Base-by-base conservation (phyloP, 2,888 invertebrate genomes). In the Azorinus chamasolen region DNA sequence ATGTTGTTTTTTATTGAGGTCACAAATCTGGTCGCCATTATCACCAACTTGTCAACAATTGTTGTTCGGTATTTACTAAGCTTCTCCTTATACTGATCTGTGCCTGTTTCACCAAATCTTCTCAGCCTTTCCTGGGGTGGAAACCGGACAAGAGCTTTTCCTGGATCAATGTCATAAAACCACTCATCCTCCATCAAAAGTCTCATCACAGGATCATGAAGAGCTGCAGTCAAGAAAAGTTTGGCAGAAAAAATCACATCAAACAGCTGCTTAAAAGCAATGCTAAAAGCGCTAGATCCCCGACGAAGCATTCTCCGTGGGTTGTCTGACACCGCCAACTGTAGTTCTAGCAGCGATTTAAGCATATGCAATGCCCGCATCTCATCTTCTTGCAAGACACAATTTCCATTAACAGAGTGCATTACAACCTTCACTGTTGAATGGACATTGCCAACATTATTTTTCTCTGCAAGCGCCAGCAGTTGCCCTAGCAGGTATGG, bases 181-280 rank as follows among this genome's bases (percentile, higher is more conserved):
- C 96, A 96, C 91, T 98, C 98, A 90, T 97, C 97, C 86, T 97
- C 97, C 92, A 97, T 96, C 45, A 99, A 94, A 51, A 99, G 95
- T 63, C 96, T 90, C 95, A 98, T 96, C 58, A 99, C 96, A 0
- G 99, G 98, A 51, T 96, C 96, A 93, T 98, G 97, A 14, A 99
- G 94, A 0, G 98, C 97, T 0, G 98, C 97, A 2, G 97, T 96
- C 24, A 99, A 95, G 94, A 99, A 99, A 88, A 98, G 95, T 86
- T 98, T 96, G 0, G 98, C 97, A 0, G 98, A 96, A 87, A 97
- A 96, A 87, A 98, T 95, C 0, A 96, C 96, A 90, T 99, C 99
- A 61, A 96, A 96, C 90, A 98, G 96, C 62, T 96, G 95, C 50
- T 96, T 96, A 94, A 97, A 99, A 50, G 98, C 94, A 14, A 96